phyloP scores from a whole-genome alignment of 2,113 vertebrate genomes.

The Planiliza haematocheilus region DNA sequence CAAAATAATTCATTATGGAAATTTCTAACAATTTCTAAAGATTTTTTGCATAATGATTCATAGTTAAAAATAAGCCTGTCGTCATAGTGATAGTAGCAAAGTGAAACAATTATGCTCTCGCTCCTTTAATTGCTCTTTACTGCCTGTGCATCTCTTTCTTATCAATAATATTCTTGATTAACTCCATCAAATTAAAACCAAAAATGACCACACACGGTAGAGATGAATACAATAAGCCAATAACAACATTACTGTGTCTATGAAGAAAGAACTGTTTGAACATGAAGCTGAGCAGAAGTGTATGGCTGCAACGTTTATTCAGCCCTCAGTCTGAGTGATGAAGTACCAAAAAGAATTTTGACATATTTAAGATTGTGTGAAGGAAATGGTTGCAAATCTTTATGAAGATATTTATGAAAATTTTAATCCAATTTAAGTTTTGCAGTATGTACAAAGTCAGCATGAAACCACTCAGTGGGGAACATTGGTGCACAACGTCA shows the following conservation, averaged over 20 bases:
- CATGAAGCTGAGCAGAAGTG: too few species aligned
- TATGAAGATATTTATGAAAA: slow-evolving; percentile 10
- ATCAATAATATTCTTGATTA: neutral
- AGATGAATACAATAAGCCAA: neutral
- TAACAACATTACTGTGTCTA: neutral
- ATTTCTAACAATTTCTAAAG: too few species aligned
- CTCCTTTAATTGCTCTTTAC: too few species aligned
- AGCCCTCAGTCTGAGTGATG: slow-evolving; percentile 4
- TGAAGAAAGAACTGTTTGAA: neutral
- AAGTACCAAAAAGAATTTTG: neutral
- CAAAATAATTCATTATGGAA: too few species aligned
- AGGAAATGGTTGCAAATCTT: slow-evolving; percentile 1
- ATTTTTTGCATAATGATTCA: too few species aligned
- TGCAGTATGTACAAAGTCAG: slow-evolving; percentile 22
- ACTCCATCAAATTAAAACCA: neutral
- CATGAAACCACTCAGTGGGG: slow-evolving; percentile 3
- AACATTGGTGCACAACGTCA: neutral
- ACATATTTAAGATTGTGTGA: slow-evolving; percentile 4
- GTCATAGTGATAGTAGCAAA: too few species aligned
- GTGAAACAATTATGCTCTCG: neutral
- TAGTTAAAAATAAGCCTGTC: too few species aligned
- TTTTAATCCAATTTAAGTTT: neutral
- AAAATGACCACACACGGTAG: neutral
- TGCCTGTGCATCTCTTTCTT: too few species aligned
- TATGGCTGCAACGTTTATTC: neutral